phyloP scores from a whole-genome alignment of 2,113 vertebrate species.

The Catagonus wagneri region DNA sequence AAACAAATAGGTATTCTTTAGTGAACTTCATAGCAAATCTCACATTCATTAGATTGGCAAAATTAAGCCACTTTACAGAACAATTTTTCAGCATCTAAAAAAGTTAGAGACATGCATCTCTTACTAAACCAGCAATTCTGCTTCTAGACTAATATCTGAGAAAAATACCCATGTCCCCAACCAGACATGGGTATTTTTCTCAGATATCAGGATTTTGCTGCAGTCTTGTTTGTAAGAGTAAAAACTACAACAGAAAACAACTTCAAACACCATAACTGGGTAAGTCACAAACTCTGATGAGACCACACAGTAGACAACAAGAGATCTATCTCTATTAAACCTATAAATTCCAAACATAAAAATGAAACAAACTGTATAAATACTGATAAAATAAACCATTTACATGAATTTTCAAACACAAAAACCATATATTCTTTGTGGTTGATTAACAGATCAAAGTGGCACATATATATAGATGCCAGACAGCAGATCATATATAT shows the following conservation, averaged over 20 bases:
- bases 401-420: neutral
- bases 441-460: neutral
- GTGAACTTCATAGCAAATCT: neutral
- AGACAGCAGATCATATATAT: too few species aligned
- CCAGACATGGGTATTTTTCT: too few species aligned
- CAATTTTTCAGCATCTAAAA: neutral
- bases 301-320: neutral
- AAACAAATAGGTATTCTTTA: neutral
- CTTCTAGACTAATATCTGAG: slow-evolving; percentile 15
- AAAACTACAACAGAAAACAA: neutral
- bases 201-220: neutral
- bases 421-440: neutral
- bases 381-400: neutral
- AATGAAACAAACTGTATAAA: neutral
- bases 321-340: neutral
- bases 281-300: neutral
- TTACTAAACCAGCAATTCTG: neutral
- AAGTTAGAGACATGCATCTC: neutral
- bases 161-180: neutral
- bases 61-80: neutral
- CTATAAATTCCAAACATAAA: neutral
- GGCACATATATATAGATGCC: neutral
- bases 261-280: neutral
- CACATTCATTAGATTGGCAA: neutral
- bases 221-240: neutral